Evolutionary conservation across 2,888 invertebrate genomes (phyloP), one percentile per base, ranked within the genome.

Genomic region (Mesorhabditis sp.): DNA sequence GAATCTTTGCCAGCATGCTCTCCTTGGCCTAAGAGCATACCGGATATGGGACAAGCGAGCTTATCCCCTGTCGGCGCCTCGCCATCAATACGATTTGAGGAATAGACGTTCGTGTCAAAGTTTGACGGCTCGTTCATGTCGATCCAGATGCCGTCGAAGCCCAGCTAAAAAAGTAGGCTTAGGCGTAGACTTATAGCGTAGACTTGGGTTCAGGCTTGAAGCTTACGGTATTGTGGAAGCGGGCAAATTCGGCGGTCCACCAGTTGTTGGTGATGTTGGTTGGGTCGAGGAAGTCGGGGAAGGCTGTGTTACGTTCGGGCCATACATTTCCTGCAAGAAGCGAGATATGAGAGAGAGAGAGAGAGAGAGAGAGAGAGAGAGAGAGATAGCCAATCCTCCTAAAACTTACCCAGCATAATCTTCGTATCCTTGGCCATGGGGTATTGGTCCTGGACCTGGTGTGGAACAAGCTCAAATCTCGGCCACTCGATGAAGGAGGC

Each of bases 91-190:
- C 58, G 58, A 50, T 50, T 50, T 2, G 58, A 50, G 2, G 58
- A 50, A 50, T 50, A 72, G 58, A 68, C 71, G n/a, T 73, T 72
- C 4, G 79, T 80, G 50, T 73, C 87, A 87, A 93, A 92, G 87
- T 93, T 93, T 15, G 74, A 74, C 42, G 92, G 92, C 85, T 93
- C 93, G 87, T 93, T 93, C 93, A 93, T 93, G 82, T 93, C 92
- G 79, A 93, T 91, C 93, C 93, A 93, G 64, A 91, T 90, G 10
- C 93, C 93, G 82, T 93, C 93, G 41, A 67, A 7, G 13, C 43
- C 10, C 4, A 43, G 3, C 41, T 4, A 43, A 13, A 43, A 41
- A 44, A 43, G 28, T 28, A 28, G 28, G 28, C 28, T 28, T 28
- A 28, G 28, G 28, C 28, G 28, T 28, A 28, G 28, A 2, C 28